These are phyloP conservation scores for Saccostrea cuccullata DNA, from an alignment of 1,140 invertebrate species.

Conservation along the genomic window DNA sequence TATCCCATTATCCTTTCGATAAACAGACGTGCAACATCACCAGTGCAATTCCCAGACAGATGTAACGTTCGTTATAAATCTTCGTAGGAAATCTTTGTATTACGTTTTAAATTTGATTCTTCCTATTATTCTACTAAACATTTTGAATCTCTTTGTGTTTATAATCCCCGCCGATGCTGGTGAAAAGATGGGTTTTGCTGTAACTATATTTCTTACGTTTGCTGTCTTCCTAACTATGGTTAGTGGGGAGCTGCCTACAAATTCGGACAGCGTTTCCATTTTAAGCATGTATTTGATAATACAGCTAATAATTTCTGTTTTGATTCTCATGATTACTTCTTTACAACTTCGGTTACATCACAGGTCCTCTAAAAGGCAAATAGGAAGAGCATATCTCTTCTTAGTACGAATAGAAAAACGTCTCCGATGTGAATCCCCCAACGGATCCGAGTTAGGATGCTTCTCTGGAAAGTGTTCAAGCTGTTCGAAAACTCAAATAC, in stretches of 20 bases:
- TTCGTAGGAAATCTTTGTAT: no score
- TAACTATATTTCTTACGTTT: conserved; percentile 22
- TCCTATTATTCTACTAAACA: not conserved
- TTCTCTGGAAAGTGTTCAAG: not conserved
- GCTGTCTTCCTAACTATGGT: conserved; percentile 8
- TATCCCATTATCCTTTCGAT: no score
- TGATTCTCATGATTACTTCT: not conserved
- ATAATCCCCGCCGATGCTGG: conserved; percentile 5
- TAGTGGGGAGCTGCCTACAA: not conserved
- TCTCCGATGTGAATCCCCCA: no score
- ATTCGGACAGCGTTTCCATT: not conserved
- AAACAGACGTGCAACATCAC: no score
- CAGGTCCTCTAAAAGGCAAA: no score
- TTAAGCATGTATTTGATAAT: conserved; percentile 11
- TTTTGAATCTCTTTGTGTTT: conserved; percentile 25
- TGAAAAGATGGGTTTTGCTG: conserved; percentile 11
- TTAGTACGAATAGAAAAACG: no score
- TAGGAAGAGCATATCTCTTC: no score
- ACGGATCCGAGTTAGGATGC: not conserved
- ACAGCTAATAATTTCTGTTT: not conserved
- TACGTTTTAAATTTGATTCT: not conserved
- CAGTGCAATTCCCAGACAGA: no score
- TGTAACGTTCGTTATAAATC: no score
- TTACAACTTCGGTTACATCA: conserved; percentile 8
- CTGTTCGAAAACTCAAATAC: not conserved